Base-by-base conservation (phyloP, 2,888 invertebrate genomes). In the Diaperis boleti region DNA sequence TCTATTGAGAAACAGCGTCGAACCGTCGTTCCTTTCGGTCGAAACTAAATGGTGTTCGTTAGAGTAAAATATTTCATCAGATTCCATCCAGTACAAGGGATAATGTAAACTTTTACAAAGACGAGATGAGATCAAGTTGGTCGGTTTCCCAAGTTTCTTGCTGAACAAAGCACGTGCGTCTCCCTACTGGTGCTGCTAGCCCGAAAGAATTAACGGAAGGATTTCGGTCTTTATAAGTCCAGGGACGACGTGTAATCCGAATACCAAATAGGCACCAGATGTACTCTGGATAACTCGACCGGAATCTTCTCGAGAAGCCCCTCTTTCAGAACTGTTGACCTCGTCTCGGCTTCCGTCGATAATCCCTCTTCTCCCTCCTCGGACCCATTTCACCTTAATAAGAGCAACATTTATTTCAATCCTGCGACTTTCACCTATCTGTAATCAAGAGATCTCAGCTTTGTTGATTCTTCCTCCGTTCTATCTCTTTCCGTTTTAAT, bases 201-300 rank as follows among this genome's bases (percentile, higher is more conserved):
- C 66, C 64, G 64, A 65, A 69, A 69, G 73, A 73, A 73, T 73
- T 73, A 73, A 69, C 73, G 69, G 63, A 67, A 71, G 70, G 69
- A 71, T 72, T 71, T 69, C 57, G 69, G 68, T 67, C 69, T 72
- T 72, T 70, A 70, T 69, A 72, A 73, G 71, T 72, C 72, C 59
- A 59, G 64, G 64, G 68, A 69, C 67, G 68, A 67, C 65, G 68
- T 70, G 72, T 72, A 72, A 74, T 74, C 69, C 73, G 76, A 73
- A 76, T 75, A 75, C 73, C 72, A 76, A 76, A 70, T 70, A 76
- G 73, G 72, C 72, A 67, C 68, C 72, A 73, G 72, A 69, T 73
- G 72, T 54, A 64, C 47, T 37, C 17, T 45, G 54, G 61, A 44
- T 64, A 54, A 49, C 54, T 64, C 41, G 56, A 41, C 18, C 45